Evolutionary conservation across 2,113 vertebrate genomes (phyloP).

Genomic region (Phrynosoma platyrhinos): DNA sequence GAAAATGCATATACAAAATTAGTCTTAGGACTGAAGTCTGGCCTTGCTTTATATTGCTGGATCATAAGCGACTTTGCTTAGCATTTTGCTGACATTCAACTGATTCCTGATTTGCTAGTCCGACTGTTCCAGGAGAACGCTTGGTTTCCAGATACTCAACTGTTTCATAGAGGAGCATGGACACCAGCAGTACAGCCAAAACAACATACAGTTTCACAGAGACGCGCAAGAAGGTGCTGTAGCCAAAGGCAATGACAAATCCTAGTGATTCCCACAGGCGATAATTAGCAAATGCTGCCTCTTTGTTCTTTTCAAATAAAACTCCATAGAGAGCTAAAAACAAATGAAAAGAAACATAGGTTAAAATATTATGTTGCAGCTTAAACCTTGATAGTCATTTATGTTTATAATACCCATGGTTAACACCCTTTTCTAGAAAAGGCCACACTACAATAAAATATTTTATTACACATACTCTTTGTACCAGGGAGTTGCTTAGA

Average conservation of each 20-base stretch:
- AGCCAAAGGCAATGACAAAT: conserved; percentile 90
- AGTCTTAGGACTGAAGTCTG: not conserved
- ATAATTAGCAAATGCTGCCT: conserved; percentile 94
- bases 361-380: not conserved
- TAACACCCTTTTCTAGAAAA: not conserved
- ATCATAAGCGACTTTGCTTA: not conserved
- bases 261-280: conserved; percentile 94
- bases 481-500: not conserved
- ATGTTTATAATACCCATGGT: not conserved
- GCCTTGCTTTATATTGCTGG: not conserved
- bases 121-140: not conserved
- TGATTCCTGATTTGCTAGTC: conserved; percentile 20
- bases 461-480: not conserved
- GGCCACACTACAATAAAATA: conserved; percentile 9
- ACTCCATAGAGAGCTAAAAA: conserved; percentile 87
- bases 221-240: conserved; percentile 87
- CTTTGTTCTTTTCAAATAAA: conserved; percentile 87
- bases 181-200: conserved; percentile 77
- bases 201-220: conserved; percentile 87
- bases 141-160: conserved; percentile 83
- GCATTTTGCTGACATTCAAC: not conserved
- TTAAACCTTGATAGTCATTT: not conserved
- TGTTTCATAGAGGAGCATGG: conserved; percentile 74
- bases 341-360: conserved; percentile 1
- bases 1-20: not conserved